Evolutionary conservation across 2,888 invertebrate genomes (phyloP), one percentile per base, ranked within the genome.

Genomic region (Hylaea fasciaria): DNA sequence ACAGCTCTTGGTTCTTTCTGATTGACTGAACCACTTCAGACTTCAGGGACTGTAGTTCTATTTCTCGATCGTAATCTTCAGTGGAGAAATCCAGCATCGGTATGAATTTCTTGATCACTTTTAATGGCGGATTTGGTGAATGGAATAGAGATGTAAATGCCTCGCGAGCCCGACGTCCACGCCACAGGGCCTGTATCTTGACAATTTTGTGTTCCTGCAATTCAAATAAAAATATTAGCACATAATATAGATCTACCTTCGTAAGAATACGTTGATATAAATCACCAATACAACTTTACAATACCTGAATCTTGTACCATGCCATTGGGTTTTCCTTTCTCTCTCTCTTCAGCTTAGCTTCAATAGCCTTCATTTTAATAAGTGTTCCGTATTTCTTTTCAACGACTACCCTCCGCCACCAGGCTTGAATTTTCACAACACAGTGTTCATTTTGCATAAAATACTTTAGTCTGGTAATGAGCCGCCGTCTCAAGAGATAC

Each of bases 1-100:
- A 95, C 13, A 96, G 86, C 74, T 95, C 94, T 76, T 95, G 95
- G 78, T 96, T 96, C 69, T 94, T 94, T 61, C 95, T 93, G 70
- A 96, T 96, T 13, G 94, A 93, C 73, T 95, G 94, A 0, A 96
- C 96, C 2, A 96, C 95, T 78, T 95, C 94, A 43, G 94, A 94
- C 74, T 95, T 94, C 22, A 96, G 79, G 57, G 94, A 91, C 78
- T 95, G 95, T 47, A 95, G 77, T 76, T 94, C 93, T 48, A 95
- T 92, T 86, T 96, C 96, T 72, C 95, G 94, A 62, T 95, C 94
- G 70, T 96, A 96, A 82, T 96, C 96, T 76, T 94, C 94, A 16
- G 95, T 94, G 49, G 94, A 95, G 67, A 95, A 94, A 76, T 95
- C 95, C 48, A 96, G 83, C 72, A 95, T 91, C 14, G 94, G 94